Percentiles rank a stretch among this genome's conserved stretches.
Conservation (phyloP, 2,113 vertebrate species). For the Motacilla alba region DNA sequence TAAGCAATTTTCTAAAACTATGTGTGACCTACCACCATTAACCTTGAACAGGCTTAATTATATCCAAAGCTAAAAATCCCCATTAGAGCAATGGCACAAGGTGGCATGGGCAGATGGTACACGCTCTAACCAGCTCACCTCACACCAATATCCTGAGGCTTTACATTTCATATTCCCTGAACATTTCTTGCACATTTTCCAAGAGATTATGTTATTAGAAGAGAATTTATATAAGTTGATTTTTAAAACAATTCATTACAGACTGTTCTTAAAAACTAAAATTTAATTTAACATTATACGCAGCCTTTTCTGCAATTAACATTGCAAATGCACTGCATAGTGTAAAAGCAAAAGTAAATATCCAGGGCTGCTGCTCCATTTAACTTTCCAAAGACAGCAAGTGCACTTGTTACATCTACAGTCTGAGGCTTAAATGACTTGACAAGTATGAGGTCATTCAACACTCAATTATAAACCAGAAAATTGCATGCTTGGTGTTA, state of each 20-base stretch:
- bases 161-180: not conserved
- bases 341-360: not conserved
- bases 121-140: not conserved
- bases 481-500: not conserved
- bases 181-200: not conserved
- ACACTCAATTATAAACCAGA: not conserved
- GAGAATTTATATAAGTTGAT: accelerated
- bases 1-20: not conserved
- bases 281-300: not conserved
- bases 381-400: not conserved
- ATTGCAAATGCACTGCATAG: not conserved
- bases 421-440: not conserved
- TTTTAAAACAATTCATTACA: not conserved
- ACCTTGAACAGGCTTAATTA: not conserved
- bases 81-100: accelerated
- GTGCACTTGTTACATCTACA: not conserved
- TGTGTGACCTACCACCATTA: not conserved
- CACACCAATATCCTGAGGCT: not conserved
- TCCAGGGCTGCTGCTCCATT: not conserved
- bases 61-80: not conserved
- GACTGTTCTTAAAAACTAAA: not conserved
- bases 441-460: not conserved
- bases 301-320: not conserved
- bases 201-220: not conserved
- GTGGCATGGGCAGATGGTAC: not conserved